Conservation (phyloP, 2,797 vertebrate genomes). For the Sarcophilus harrisii region DNA sequence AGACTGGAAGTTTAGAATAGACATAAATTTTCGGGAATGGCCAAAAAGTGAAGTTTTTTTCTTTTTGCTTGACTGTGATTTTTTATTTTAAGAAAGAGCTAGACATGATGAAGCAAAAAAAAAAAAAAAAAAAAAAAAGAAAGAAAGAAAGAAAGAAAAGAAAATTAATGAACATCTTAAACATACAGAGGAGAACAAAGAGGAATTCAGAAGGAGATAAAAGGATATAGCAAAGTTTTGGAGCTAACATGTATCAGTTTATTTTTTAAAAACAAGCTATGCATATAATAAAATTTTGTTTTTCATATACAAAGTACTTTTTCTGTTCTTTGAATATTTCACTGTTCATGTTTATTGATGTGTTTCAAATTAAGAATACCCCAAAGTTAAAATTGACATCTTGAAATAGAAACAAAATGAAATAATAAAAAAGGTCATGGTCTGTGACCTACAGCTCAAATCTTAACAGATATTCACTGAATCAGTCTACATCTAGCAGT, state of each 20-base stretch:
- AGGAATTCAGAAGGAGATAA: background rate
- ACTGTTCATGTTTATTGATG: background rate
- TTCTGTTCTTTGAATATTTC: background rate
- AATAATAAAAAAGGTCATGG: background rate
- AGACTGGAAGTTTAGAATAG: background rate
- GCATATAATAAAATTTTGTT: background rate
- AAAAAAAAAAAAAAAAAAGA: background rate
- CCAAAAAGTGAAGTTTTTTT: background rate
- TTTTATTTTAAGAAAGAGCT: background rate
- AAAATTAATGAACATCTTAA: background rate
- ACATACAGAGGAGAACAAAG: background rate
- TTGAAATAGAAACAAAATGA: background rate
- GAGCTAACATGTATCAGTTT: background rate
- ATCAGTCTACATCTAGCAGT: background rate
- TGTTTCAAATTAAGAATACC: background rate
- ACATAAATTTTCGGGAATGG: background rate
- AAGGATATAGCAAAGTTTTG: background rate
- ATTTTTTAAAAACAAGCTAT: background rate
- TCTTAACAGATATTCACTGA: background rate
- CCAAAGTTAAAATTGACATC: background rate
- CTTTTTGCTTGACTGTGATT: background rate
- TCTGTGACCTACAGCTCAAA: background rate
- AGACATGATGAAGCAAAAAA: background rate
- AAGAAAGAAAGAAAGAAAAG: too few species aligned
- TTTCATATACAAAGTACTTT: background rate